Evolutionary conservation across 2,797 vertebrate species (phyloP), one percentile per base, ranked within the genome.

Genomic region (Glyptemys insculpta): DNA sequence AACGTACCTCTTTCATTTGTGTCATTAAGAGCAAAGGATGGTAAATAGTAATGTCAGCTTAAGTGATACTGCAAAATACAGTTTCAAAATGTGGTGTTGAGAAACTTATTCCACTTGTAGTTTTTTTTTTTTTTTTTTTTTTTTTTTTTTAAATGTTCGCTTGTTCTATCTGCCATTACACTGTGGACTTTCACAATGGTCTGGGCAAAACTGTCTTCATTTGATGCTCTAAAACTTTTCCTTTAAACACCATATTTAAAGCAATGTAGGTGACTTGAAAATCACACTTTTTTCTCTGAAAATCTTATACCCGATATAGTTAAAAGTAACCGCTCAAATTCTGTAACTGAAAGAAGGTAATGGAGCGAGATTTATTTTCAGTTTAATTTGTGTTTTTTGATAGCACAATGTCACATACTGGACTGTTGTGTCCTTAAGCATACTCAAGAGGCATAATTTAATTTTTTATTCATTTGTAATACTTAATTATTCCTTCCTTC

Each of bases 381-480:
- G n/a, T 68, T 68, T 68, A 19, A 65, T 65, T 34, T 18, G 62
- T n/a, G 59, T 5, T 37, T 68, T 94, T 94, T 91, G 68, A 34
- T 56, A 37, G 14, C 3, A 19, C 7, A 82, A 85, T 92, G 84
- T 54, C 29, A 88, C 23, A 68, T 65, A 44, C 1, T 86, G 29
- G 53, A 0, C 0, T 1, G 49, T 85, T 80, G 3, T 50, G 41
- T 18, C 27, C 44, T 27, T 4, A 15, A 15, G 3, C 11, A 31
- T 23, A 37, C 5, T 12, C 3, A 50, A 83, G 79, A 19, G 21
- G 49, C 15, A 31, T 34, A 1, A 57, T 23, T 8, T 78, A 86
- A 37, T 37, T 78, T 34, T 54, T 81, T 27, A 76, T 72, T 16
- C 6, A 57, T 82, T 84, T 90, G 1, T 57, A 34, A 21, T 93